A percentile compares a stretch with the other conserved stretches of the same genome.
Conservation (phyloP, 2,113 vertebrate species). For the Apteryx mantelli region DNA sequence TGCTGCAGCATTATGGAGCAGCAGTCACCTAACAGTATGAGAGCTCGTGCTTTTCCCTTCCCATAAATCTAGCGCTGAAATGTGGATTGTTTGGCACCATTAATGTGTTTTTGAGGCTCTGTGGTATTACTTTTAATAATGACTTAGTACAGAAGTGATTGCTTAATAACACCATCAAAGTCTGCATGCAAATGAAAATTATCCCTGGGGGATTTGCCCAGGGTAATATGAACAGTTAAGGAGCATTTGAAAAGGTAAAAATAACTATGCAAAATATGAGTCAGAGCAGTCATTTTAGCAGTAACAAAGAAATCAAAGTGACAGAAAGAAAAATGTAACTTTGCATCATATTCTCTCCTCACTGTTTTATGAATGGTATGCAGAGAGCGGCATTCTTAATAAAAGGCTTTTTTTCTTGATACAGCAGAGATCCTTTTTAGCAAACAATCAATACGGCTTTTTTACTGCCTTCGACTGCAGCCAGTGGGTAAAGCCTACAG, state of each 20-base stretch:
- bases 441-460: conserved; percentile 54
- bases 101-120: conserved; percentile 62
- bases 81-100: conserved; percentile 43
- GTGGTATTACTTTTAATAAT: conserved; percentile 65
- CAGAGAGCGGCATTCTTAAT: conserved; percentile 16
- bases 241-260: conserved; percentile 69
- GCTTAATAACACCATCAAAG: conserved; percentile 73
- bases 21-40: neutral
- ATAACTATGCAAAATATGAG: conserved; percentile 71
- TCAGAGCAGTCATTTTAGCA: conserved; percentile 65
- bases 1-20: neutral
- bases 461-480: conserved; percentile 17
- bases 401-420: conserved; percentile 34
- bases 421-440: conserved; percentile 38
- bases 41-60: conserved; percentile 38
- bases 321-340: conserved; percentile 72
- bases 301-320: conserved; percentile 67
- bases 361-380: conserved; percentile 69
- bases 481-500: conserved; percentile 72
- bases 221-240: conserved; percentile 64
- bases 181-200: conserved; percentile 67
- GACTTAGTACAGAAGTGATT: conserved; percentile 59
- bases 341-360: conserved; percentile 38
- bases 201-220: conserved; percentile 54
- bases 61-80: conserved; percentile 40